Evolutionary conservation across 2,797 vertebrate species (phyloP), one percentile per base, ranked within the genome.

Genomic region (Triplophysa yarkandensis): DNA sequence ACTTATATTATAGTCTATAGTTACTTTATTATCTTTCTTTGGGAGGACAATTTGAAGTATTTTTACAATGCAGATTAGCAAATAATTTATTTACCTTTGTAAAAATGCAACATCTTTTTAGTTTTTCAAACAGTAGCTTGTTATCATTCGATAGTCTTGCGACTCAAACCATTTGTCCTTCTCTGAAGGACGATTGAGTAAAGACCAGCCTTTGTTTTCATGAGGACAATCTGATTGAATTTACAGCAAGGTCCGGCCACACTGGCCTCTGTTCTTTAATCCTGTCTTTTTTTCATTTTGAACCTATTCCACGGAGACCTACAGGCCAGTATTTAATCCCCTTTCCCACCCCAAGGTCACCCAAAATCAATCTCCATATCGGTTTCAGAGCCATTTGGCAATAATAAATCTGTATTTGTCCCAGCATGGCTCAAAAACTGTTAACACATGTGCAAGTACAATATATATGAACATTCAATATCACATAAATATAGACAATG

Each of bases 251-350:
- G 61, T 65, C 34, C 13, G 60, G 54, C 32, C 39, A 60, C 11
- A 55, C 21, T 74, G 77, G 67, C 46, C 52, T 68, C 30, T 68
- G 57, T 68, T 73, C 48, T 68, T 74, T 68, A 78, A 74, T 39
- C 43, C 57, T 13, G 23, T 64, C 21, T 44, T 54, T 62, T n/a
- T 63, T 52, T 28, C 63, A 78, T 73, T 65, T 68, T 74, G 70
- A 74, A 65, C 57, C 39, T 68, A 54, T 78, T 68, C 46, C 64
- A 62, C 44, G 21, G 57, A 41, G 36, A 54, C 57, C 68, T 54
- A 34, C n/a, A n/a, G 68, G 57, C 54, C 34, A 73, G 70, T 34
- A 34, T 73, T 68, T 73, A 73, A 68, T 78, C 63, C 36, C 13
- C 43, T 67, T 65, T 68, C 34, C 13, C 39, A 19, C 70, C 66